A percentile compares a stretch with the other conserved stretches of the same genome.
Conservation (phyloP, 1,140 invertebrate species). For the Drosophila sulfurigaster region DNA sequence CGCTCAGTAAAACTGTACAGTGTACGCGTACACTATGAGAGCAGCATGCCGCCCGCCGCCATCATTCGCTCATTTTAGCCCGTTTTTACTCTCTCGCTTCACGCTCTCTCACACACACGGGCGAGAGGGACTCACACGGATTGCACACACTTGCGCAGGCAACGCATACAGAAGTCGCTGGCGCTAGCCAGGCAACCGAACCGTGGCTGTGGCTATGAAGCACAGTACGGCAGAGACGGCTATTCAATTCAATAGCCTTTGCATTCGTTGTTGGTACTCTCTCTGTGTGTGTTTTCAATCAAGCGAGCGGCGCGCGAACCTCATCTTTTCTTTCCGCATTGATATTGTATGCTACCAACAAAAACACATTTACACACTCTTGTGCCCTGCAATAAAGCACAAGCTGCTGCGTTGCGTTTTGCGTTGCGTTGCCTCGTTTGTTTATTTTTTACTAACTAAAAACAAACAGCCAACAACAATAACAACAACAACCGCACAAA, state of each 20-base stretch:
- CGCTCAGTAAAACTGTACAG: conserved; percentile 66
- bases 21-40: conserved; percentile 49
- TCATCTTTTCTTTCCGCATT: conserved; percentile 83
- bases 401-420: conserved; percentile 51
- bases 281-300: conserved; percentile 84
- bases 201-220: conserved; percentile 60
- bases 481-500: conserved; percentile 29
- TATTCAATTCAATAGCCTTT: conserved; percentile 85
- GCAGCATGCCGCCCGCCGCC: conserved; percentile 38
- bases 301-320: conserved; percentile 82
- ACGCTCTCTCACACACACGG: conserved; percentile 29
- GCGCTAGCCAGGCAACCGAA: conserved; percentile 45
- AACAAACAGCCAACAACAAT: conserved; percentile 72
- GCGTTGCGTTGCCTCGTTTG: conserved; percentile 66
- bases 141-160: conserved; percentile 65
- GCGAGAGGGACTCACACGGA: conserved; percentile 46
- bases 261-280: conserved; percentile 85
- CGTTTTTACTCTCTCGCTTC: conserved; percentile 13
- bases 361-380: conserved; percentile 54
- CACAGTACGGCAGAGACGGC: conserved; percentile 79
- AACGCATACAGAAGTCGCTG: conserved; percentile 69
- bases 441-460: conserved; percentile 83
- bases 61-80: conserved; percentile 5
- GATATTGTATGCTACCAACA: conserved; percentile 64
- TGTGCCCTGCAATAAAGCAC: conserved; percentile 66